phyloP scores from a whole-genome alignment of 2,888 invertebrate species.

The Drosophila borborema region DNA sequence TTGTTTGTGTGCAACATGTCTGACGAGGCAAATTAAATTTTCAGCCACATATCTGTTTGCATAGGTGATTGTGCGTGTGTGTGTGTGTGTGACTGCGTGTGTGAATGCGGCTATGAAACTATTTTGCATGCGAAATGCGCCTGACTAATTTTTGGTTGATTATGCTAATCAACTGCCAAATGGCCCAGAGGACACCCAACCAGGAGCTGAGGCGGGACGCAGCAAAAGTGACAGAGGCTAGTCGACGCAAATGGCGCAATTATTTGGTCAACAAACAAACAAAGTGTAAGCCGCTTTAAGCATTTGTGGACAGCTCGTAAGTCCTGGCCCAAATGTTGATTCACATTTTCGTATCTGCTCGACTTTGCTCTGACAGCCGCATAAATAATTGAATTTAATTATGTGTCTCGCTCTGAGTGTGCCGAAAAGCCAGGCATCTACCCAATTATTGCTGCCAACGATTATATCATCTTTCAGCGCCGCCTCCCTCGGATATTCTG shows the following conservation, averaged over 20 bases:
- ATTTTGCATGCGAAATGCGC: constrained; percentile 33
- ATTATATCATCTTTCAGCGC: constrained; percentile 34
- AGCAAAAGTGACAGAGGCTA: constrained; percentile 26
- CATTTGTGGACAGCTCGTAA: constrained; percentile 55
- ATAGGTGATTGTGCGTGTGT: neutral
- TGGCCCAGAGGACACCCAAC: neutral
- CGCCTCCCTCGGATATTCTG: constrained; percentile 4
- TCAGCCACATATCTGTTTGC: constrained; percentile 5
- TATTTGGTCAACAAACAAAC: constrained; percentile 62
- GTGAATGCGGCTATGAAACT: constrained; percentile 9
- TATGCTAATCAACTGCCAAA: constrained; percentile 63
- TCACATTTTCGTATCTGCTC: constrained; percentile 40
- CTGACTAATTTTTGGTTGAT: constrained; percentile 53
- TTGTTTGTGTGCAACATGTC: constrained; percentile 14
- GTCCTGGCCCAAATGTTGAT: constrained; percentile 40
- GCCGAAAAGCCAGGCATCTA: constrained; percentile 23
- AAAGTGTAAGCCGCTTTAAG: constrained; percentile 69
- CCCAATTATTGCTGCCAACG: constrained; percentile 40
- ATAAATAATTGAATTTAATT: constrained; percentile 78
- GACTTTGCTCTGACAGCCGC: constrained; percentile 29
- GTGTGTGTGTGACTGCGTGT: neutral
- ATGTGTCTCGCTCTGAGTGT: constrained; percentile 55
- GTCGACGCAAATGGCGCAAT: constrained; percentile 47
- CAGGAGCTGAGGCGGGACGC: neutral
- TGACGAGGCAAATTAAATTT: constrained; percentile 22